Conservation (phyloP, 2,888 invertebrate species). For the Danaus chrysippus region DNA sequence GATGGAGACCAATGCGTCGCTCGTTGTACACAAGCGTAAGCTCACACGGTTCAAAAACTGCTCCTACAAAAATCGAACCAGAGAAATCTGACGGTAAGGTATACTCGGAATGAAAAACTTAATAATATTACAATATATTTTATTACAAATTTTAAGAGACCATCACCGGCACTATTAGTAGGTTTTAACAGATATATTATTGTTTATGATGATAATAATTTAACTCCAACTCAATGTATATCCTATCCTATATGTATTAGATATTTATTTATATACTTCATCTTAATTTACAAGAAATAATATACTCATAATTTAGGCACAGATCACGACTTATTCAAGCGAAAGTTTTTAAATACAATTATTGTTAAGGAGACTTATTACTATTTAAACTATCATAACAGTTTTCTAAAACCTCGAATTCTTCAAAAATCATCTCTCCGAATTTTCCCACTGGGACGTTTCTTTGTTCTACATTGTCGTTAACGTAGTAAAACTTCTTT, state of each 20-base stretch:
- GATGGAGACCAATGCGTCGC: constrained; percentile 77
- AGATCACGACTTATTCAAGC: constrained; percentile 70
- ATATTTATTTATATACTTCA: constrained; percentile 42
- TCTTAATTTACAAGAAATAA: constrained; percentile 67
- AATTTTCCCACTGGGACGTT: constrained; percentile 80
- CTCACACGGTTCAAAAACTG: constrained; percentile 61
- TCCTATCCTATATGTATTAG: constrained; percentile 19
- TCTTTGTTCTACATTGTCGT: constrained; percentile 78
- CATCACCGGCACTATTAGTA: constrained; percentile 66
- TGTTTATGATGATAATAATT: constrained; percentile 15
- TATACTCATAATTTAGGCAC: constrained; percentile 66
- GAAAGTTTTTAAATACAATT: constrained; percentile 48
- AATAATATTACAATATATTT: constrained; percentile 52
- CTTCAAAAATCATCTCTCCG: constrained; percentile 92
- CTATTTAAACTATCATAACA: constrained; percentile 80
- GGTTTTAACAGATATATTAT: constrained; percentile 19
- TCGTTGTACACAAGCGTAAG: constrained; percentile 66
- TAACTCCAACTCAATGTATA: constrained; percentile 17
- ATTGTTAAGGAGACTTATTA: constrained; percentile 70
- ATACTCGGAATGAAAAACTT: constrained; percentile 24
- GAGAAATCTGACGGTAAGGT: constrained; percentile 71
- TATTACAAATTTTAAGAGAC: constrained; percentile 64
- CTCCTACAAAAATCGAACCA: constrained; percentile 62
- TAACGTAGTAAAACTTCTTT: constrained; percentile 81
- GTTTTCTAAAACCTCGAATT: constrained; percentile 84